Base-by-base conservation (phyloP, 2,113 vertebrate genomes). In the Lathamus discolor region DNA sequence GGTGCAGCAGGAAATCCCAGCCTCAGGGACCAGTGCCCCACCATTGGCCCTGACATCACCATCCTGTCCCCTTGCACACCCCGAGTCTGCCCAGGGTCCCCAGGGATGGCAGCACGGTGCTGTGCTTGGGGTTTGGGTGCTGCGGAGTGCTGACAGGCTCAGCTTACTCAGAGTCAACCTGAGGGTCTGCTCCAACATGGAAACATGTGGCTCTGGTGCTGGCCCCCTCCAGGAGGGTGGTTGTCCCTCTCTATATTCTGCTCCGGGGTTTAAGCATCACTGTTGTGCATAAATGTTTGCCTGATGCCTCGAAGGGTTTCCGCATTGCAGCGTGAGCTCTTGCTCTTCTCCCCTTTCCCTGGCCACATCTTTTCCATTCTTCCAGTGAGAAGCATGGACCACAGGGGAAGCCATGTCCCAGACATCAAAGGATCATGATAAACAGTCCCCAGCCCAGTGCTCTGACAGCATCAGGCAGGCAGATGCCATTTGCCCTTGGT, bases 1-100 rank as follows among this genome's bases (percentile, higher is more conserved):
- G 2, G 8, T 25, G 43, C 0, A 13, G 14, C 5, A 12, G 66
- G 19, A 31, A 88, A 76, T 17, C 29, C 67, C 51, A 10, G 13
- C 2, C 28, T 23, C 2, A 0, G 0, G 4, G 7, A n/a, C 6
- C 0, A 0, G 17, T 0, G 3, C 24, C 3, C n/a, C 85, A 27
- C 49, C n/a, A 90, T 85, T 93, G 88, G 95, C n/a, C 7, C 7
- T 2, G 2, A 18, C 3, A 4, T 6, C 2, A 0, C 4, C 8
- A 2, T 15, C 6, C 23, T 19, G 5, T 18, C 18, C 6, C 27
- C 8, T 86, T 78, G 24, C 57, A 48, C 39, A 4, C 62, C 41
- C 44, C 0, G 0, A 76, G 85, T 57, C 11, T 29, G 5, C 51
- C 82, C 52, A 10, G 5, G 4, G 57, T 92, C 87, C 62, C 82